These are phyloP conservation scores for Caenorhabditis angaria DNA, from an alignment of 2,888 invertebrate genomes.

Conservation along the genomic window DNA sequence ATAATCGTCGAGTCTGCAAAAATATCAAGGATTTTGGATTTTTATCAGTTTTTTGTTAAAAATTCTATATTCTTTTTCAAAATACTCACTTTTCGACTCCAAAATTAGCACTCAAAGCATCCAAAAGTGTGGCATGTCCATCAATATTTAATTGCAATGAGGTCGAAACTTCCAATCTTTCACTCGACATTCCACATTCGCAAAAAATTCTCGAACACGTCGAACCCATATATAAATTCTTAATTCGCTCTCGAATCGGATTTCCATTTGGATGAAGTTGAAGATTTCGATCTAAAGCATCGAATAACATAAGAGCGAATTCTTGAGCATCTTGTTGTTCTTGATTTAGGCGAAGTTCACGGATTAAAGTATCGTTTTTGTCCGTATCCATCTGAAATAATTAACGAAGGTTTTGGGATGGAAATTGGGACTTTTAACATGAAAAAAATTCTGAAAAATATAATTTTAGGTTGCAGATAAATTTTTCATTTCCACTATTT, in stretches of 20 bases:
- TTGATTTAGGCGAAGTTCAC: conserved; percentile 55
- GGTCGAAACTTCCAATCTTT: conserved; percentile 16
- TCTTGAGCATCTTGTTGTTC: conserved; percentile 71
- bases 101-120: conserved; percentile 56
- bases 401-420: background rate
- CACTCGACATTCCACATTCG: conserved; percentile 49
- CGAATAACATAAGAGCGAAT: conserved; percentile 66
- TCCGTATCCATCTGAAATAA: conserved; percentile 54
- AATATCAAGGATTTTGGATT: background rate
- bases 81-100: conserved; percentile 52
- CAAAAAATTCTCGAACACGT: conserved; percentile 40
- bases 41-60: background rate
- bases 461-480: no score
- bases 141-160: conserved; percentile 62
- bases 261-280: conserved; percentile 64
- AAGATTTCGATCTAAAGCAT: conserved; percentile 64
- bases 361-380: conserved; percentile 47
- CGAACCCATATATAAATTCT: conserved; percentile 24
- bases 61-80: no score
- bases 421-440: no score
- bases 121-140: conserved; percentile 54
- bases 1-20: conserved; percentile 62
- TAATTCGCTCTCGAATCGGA: conserved; percentile 35
- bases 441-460: no score
- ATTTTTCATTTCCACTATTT: no score